These are phyloP conservation scores for Ceriagrion tenellum DNA, from an alignment of 2,888 invertebrate species.

Conservation along the genomic window DNA sequence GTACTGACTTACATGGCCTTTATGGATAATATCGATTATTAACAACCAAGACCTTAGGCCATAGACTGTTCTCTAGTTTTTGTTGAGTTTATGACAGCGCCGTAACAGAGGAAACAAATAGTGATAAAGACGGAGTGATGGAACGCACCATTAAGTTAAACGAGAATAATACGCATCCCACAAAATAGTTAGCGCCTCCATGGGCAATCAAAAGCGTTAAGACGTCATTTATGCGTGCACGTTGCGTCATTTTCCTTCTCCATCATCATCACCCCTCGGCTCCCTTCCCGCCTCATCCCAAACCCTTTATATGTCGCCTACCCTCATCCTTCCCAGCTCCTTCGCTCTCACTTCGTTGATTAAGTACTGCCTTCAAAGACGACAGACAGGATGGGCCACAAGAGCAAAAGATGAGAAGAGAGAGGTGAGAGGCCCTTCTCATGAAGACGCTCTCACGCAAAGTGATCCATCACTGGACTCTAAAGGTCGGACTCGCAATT, in stretches of 20 bases:
- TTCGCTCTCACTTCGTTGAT: background rate
- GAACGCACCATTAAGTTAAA: too few species aligned
- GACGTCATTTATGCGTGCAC: background rate
- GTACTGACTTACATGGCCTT: too few species aligned
- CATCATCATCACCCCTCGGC: background rate
- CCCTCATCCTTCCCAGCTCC: background rate
- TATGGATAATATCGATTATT: too few species aligned
- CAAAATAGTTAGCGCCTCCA: background rate
- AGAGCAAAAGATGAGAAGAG: background rate
- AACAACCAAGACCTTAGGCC: too few species aligned
- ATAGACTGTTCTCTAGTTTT: too few species aligned
- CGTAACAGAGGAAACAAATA: too few species aligned
- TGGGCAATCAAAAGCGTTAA: background rate
- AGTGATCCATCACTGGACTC: slow-evolving; percentile 50
- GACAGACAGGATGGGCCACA: background rate
- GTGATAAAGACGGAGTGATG: too few species aligned
- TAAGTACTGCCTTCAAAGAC: background rate
- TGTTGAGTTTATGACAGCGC: too few species aligned
- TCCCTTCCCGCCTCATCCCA: background rate
- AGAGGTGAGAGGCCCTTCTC: background rate
- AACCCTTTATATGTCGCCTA: background rate
- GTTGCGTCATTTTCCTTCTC: background rate
- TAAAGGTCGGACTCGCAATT: slow-evolving; percentile 45
- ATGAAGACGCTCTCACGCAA: background rate
- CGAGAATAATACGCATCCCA: background rate